Evolutionary conservation across 2,113 vertebrate genomes (phyloP).

Genomic region (Cyanoderma ruficeps): DNA sequence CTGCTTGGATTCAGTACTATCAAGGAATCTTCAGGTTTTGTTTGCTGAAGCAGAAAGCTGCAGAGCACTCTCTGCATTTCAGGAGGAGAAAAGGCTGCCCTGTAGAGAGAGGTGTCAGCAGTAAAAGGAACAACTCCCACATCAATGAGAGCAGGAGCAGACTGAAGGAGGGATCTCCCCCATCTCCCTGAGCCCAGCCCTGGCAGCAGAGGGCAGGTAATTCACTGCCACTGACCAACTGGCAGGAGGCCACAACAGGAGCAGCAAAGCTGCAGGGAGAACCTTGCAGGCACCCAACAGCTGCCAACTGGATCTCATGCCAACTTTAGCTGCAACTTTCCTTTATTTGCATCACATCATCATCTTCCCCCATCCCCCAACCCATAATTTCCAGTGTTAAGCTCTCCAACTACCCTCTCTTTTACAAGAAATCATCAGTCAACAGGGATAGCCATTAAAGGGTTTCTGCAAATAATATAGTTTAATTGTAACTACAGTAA

Average conservation of each 20-base stretch:
- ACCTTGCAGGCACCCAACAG: background rate
- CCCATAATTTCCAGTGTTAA: background rate
- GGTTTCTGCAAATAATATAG: slow-evolving; percentile 71
- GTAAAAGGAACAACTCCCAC: accelerated
- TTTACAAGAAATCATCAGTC: background rate
- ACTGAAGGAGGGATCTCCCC: too few relatives aligned
- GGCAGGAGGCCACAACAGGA: background rate
- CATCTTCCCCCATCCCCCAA: background rate
- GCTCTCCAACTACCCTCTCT: background rate
- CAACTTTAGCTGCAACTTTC: background rate
- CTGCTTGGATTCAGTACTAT: background rate
- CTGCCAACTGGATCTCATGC: background rate
- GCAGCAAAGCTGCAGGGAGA: background rate
- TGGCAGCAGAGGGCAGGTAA: background rate
- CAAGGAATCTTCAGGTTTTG: background rate
- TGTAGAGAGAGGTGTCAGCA: background rate
- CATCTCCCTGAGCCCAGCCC: background rate
- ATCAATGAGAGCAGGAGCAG: background rate
- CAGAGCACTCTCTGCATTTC: background rate
- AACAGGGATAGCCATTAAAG: background rate
- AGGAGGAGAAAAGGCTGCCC: background rate
- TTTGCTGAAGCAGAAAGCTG: background rate
- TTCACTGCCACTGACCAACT: accelerated
- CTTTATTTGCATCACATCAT: background rate
- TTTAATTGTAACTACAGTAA: slow-evolving; percentile 77